A percentile compares a stretch with the other conserved stretches of the same genome.
These are phyloP conservation scores for Acanthopleura granulata DNA, from an alignment of 2,888 invertebrate species.

Conservation along the genomic window DNA sequence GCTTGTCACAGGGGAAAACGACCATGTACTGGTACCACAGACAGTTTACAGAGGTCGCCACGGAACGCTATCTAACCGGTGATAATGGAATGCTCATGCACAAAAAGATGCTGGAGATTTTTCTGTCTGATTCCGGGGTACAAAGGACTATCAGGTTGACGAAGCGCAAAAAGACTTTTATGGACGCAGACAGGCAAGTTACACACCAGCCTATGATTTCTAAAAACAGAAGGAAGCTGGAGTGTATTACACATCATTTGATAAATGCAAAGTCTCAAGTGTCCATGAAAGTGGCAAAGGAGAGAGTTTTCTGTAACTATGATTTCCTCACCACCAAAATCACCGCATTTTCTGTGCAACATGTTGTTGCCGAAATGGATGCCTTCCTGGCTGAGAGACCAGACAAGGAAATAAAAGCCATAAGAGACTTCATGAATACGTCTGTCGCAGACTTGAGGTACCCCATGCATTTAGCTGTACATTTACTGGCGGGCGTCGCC, in stretches of 20 bases:
- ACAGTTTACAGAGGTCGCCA: slow-evolving; percentile 61
- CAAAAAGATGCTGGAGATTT: slow-evolving; percentile 48
- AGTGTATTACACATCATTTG: slow-evolving; percentile 51
- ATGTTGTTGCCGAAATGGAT: slow-evolving; percentile 80
- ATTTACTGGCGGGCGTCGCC: slow-evolving; percentile 41
- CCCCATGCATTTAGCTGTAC: slow-evolving; percentile 41
- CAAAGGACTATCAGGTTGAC: slow-evolving; percentile 48
- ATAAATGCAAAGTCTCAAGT: slow-evolving; percentile 35
- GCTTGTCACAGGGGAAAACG: slow-evolving; percentile 54
- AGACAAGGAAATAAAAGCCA: slow-evolving; percentile 82
- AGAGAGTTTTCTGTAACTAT: slow-evolving; percentile 49
- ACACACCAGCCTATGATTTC: slow-evolving; percentile 49
- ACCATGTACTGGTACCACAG: slow-evolving; percentile 65
- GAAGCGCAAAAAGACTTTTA: slow-evolving; percentile 48
- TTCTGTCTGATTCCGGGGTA: slow-evolving; percentile 48
- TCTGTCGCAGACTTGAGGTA: slow-evolving; percentile 33
- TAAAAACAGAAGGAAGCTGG: slow-evolving; percentile 52
- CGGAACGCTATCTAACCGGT: slow-evolving; percentile 42
- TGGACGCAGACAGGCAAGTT: slow-evolving; percentile 60
- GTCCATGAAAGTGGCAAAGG: slow-evolving; percentile 37
- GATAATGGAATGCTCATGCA: slow-evolving; percentile 43
- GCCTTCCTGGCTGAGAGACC: slow-evolving; percentile 85
- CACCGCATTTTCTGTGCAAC: slow-evolving; percentile 66
- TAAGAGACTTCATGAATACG: slow-evolving; percentile 38
- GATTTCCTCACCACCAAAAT: slow-evolving; percentile 49